A percentile compares a stretch with the other conserved stretches of the same genome.
Conservation (phyloP, 2,797 vertebrate species). For the Brachyrhaphis roseni region DNA sequence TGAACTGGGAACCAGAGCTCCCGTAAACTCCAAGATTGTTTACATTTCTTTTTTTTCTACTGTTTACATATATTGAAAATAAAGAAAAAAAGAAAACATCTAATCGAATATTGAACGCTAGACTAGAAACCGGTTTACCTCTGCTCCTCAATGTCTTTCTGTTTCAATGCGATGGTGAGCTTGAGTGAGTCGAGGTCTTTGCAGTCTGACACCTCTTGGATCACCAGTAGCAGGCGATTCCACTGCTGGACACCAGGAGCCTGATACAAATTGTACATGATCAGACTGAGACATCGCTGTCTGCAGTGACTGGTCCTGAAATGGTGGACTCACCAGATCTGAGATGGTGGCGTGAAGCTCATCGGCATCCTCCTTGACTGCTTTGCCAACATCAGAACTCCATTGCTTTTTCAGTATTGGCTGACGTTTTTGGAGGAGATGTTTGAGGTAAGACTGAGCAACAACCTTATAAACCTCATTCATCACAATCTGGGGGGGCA, state of each 20-base stretch:
- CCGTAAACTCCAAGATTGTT: background rate
- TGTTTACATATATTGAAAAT: background rate
- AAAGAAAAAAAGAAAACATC: background rate
- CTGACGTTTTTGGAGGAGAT: constrained; percentile 43
- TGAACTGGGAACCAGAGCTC: no score
- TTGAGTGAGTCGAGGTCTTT: constrained; percentile 18
- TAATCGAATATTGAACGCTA: background rate
- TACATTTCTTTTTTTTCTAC: background rate
- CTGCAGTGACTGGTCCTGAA: background rate
- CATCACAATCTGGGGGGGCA: constrained; percentile 44
- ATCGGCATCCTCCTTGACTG: constrained; percentile 43
- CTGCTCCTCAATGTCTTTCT: background rate
- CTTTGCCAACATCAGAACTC: constrained; percentile 29
- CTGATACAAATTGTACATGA: constrained; percentile 27
- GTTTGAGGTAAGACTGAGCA: constrained; percentile 49
- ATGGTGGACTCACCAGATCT: constrained; percentile 49
- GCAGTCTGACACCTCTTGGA: constrained; percentile 50
- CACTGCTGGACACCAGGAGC: constrained; percentile 35
- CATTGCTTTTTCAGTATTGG: constrained; percentile 42
- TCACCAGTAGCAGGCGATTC: constrained; percentile 35
- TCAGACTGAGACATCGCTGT: background rate
- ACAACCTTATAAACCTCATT: constrained; percentile 45
- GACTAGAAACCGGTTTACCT: constrained; percentile 50
- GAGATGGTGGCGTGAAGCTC: constrained; percentile 41
- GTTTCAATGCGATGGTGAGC: background rate